Base-by-base conservation (phyloP, 1,140 invertebrate species). In the Bombus waltoni region DNA sequence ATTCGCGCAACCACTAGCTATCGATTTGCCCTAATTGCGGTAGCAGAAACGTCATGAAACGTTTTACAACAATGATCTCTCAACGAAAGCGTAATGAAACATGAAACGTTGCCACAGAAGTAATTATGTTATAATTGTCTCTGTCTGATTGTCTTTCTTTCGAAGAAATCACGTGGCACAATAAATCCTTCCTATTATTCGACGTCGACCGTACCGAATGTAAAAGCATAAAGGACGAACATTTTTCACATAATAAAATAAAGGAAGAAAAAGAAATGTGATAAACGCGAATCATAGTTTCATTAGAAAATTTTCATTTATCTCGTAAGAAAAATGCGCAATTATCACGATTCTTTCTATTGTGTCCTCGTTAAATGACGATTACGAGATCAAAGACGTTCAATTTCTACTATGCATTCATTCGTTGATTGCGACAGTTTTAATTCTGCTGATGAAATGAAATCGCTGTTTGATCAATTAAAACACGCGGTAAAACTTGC, bases 51-150 rank as follows among this genome's bases (percentile, higher is more conserved):
- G n/a, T n/a, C 13, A 32, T 8, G n/a, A n/a, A 32, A 70, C 35
- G 9, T 10, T 70, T 22, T 1, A 32, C 5, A 22, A 15, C 28
- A 15, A n/a, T n/a, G 42, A 73, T n/a, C 71, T 44, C 18, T 42
- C 42, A 73, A n/a, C 25, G 66, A 47, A n/a, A 44, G 10, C n/a
- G 76, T 47, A 79, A 66, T 66, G 79, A 68, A 40, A 81, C 47
- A 79, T 79, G 79, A 68, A 40, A 81, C 66, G 25, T 40, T 35
- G 15, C 10, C 25, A 22, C 35, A 22, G 28, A 59, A 82, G 42
- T 66, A 82, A 82, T 82, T 82, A 75, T 71, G 59, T 75, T 75
- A 65, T 75, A 82, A 82, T 75, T 32, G 71, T 75, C 47, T 75
- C 71, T 40, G 9, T 35, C 28, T 40, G 35, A 42, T 47, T 66